Evolutionary conservation across 1,140 invertebrate species (phyloP).

Genomic region (Conus betulinus): DNA sequence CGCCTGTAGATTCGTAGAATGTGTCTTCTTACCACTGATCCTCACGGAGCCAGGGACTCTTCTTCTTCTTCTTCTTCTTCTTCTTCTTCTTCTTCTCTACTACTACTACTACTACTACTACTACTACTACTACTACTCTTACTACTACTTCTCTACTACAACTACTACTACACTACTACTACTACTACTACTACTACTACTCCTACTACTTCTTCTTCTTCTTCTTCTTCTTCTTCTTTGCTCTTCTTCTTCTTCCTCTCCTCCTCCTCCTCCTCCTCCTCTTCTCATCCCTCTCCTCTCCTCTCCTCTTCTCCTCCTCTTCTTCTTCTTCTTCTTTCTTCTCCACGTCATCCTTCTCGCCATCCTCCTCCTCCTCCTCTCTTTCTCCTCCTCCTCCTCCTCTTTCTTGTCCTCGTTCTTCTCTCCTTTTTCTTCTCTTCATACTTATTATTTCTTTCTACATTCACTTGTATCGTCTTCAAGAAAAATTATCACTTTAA

Average conservation of each 20-base stretch:
- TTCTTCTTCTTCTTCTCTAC: constrained; percentile 15
- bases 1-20: too few relatives aligned
- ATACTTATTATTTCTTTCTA: too few relatives aligned
- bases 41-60: not conserved
- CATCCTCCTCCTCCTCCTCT: too few relatives aligned
- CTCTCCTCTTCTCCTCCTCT: too few relatives aligned
- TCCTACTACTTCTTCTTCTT: not conserved
- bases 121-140: too few relatives aligned
- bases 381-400: too few relatives aligned
- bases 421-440: not conserved
- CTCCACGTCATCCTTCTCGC: not conserved
- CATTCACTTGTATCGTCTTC: too few relatives aligned
- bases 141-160: not conserved
- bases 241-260: too few relatives aligned
- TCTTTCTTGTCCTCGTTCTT: not conserved
- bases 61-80: not conserved
- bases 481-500: too few relatives aligned
- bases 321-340: too few relatives aligned
- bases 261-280: too few relatives aligned
- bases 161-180: not conserved
- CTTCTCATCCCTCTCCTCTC: not conserved
- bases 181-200: not conserved
- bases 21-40: not conserved
- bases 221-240: constrained; percentile 8
- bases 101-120: not conserved